phyloP scores from a whole-genome alignment of 53 echinoderm and acorn worm genomes.

The Stichopus horrens region DNA sequence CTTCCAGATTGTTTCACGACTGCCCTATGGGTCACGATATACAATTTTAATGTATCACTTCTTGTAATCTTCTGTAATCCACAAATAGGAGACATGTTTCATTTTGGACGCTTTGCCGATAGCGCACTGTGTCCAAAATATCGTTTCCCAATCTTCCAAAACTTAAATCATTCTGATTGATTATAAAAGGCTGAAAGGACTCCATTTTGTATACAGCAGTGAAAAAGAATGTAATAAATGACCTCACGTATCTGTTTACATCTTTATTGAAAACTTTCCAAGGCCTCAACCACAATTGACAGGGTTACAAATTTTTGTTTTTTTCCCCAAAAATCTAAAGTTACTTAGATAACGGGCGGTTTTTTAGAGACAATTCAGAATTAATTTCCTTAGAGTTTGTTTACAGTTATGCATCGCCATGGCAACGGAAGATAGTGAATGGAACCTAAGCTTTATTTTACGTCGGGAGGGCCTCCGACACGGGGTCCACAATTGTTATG shows the following conservation, averaged over 20 bases:
- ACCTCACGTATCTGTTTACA: not conserved
- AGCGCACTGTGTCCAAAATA: no score
- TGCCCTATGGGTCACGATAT: no score
- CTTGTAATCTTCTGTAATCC: no score
- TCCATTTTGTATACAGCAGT: not conserved
- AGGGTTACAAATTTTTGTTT: conserved; percentile 2
- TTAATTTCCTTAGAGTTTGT: not conserved
- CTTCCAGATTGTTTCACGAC: no score
- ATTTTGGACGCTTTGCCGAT: no score
- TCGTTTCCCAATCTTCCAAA: no score
- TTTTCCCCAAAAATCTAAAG: not conserved
- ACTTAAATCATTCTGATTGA: not conserved
- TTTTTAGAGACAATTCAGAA: not conserved
- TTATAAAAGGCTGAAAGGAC: not conserved
- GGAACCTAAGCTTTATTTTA: not conserved
- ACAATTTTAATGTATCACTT: no score
- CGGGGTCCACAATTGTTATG: not conserved
- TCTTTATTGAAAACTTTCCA: conserved; percentile 5
- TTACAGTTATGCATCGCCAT: not conserved
- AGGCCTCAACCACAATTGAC: conserved; percentile 6
- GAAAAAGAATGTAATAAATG: not conserved
- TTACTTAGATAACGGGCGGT: not conserved
- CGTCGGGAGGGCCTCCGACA: conserved; percentile 4
- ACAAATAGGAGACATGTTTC: no score
- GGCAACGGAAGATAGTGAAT: not conserved